phyloP scores from a whole-genome alignment of 2,113 vertebrate genomes.

The Colinus virginianus region DNA sequence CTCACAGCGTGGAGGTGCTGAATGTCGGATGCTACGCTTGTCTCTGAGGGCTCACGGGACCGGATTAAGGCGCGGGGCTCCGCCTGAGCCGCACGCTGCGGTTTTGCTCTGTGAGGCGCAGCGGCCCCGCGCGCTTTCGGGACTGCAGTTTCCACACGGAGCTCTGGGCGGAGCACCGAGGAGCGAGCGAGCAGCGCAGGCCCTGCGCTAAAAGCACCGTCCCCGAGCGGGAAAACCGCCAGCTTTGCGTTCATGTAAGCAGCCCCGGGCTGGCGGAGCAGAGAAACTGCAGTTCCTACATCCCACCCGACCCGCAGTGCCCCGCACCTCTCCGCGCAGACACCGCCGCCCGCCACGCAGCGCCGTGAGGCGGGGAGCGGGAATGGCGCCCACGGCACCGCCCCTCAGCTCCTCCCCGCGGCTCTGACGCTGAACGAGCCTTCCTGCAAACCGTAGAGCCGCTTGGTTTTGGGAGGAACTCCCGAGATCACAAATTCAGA shows the following conservation, averaged over 20 bases:
- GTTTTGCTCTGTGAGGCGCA: neutral
- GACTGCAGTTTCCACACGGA: too few species aligned
- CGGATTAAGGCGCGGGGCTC: neutral
- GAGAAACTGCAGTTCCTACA: too few species aligned
- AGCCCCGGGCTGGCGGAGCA: too few species aligned
- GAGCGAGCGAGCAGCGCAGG: neutral
- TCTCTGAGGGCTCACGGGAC: neutral
- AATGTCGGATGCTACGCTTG: neutral
- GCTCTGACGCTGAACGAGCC: too few species aligned
- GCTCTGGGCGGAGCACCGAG: too few species aligned
- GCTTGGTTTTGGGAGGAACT: too few species aligned
- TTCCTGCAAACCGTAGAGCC: too few species aligned
- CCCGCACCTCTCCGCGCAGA: too few species aligned
- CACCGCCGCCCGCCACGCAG: too few species aligned
- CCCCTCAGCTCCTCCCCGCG: neutral
- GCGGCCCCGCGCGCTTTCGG: neutral
- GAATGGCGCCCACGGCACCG: neutral
- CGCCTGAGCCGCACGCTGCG: neutral
- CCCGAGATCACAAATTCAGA: too few species aligned
- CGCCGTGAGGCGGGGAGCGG: neutral
- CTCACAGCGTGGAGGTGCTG: neutral
- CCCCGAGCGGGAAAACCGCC: neutral
- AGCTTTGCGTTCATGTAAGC: too few species aligned
- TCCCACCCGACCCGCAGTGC: too few species aligned
- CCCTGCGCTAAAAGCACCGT: neutral